phyloP scores from a whole-genome alignment of 2,797 vertebrate genomes.

The Heteromormyrus szaboi region DNA sequence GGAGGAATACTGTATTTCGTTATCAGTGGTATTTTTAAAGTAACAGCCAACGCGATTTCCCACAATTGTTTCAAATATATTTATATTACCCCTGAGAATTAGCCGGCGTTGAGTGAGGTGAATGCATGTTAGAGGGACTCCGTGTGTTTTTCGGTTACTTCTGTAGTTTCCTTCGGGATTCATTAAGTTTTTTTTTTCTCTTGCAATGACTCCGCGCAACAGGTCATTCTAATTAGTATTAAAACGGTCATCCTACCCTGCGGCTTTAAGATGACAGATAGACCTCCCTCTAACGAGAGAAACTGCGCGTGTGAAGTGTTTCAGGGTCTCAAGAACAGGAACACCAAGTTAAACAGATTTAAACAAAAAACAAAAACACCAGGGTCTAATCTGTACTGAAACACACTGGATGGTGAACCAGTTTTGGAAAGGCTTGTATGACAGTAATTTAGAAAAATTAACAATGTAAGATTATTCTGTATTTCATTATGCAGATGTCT shows the following conservation, averaged over 20 bases:
- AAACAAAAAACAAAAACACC: background rate
- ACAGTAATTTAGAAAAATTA: background rate
- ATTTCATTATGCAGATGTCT: background rate
- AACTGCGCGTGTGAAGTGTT: background rate
- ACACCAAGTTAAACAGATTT: background rate
- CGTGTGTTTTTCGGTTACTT: background rate
- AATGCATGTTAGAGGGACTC: background rate
- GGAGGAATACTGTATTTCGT: background rate
- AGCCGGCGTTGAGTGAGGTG: background rate
- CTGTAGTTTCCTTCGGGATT: background rate
- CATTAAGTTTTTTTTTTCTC: background rate
- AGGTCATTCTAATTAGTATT: background rate
- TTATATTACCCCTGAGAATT: background rate
- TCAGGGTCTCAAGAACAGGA: background rate
- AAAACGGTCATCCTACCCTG: background rate
- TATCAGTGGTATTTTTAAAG: background rate
- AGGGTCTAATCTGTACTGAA: background rate
- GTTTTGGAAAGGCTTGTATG: background rate
- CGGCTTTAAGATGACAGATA: background rate
- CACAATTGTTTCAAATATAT: background rate
- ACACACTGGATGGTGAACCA: background rate
- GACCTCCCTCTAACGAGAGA: conserved; percentile 3
- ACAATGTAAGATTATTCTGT: background rate
- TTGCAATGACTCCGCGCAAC: background rate
- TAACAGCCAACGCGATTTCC: background rate